phyloP scores from a whole-genome alignment of 2,113 vertebrate genomes.

The Urocolius indicus region DNA sequence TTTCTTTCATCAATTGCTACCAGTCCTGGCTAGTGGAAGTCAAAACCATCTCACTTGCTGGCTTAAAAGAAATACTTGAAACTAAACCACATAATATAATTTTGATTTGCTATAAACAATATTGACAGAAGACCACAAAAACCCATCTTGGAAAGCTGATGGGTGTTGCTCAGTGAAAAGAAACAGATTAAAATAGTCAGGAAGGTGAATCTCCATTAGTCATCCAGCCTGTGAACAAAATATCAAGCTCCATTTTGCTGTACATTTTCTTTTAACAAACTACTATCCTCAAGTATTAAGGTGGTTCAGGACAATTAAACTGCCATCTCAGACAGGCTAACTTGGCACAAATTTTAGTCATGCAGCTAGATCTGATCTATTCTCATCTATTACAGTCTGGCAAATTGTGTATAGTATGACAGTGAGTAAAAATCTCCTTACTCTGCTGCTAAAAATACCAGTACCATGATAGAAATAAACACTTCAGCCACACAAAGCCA shows the following conservation, averaged over 20 bases:
- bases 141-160: background rate
- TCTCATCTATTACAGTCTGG: slow-evolving; percentile 35
- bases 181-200: slow-evolving; percentile 21
- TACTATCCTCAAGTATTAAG: background rate
- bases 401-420: slow-evolving; percentile 38
- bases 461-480: slow-evolving; percentile 6
- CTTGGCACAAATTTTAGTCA: slow-evolving; percentile 59
- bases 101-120: background rate
- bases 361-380: background rate
- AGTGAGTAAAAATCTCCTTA: slow-evolving; percentile 22
- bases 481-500: background rate
- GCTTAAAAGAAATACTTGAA: slow-evolving; percentile 17
- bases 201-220: background rate
- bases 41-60: background rate
- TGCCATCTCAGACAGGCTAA: slow-evolving; percentile 46
- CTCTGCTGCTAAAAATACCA: slow-evolving; percentile 67
- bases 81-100: background rate
- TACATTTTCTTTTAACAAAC: background rate
- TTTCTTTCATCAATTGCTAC: background rate
- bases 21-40: background rate
- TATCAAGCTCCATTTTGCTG: background rate
- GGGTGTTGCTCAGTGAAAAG: slow-evolving; percentile 16
- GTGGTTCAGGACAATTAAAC: slow-evolving; percentile 53
- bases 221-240: background rate
- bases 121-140: slow-evolving; percentile 22